Conservation (phyloP, 2,113 vertebrate species). For the Cariama cristata region DNA sequence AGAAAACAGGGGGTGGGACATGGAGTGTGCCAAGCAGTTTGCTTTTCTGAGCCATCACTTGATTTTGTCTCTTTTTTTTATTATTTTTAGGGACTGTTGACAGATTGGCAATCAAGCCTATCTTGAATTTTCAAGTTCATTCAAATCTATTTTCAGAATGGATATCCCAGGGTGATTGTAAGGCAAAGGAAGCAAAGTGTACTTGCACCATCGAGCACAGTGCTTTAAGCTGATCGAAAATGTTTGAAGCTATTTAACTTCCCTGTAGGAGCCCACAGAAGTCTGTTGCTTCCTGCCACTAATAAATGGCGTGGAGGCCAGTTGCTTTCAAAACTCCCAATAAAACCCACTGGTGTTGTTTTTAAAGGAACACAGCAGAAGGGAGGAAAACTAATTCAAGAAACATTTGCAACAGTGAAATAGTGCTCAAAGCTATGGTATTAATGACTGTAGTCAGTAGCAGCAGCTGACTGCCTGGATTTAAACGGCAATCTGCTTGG, state of each 20-base stretch:
- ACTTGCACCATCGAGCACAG: slow-evolving; percentile 5
- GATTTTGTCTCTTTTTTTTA: not conserved
- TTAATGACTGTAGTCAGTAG: slow-evolving; percentile 15
- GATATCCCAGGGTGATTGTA: slow-evolving; percentile 29
- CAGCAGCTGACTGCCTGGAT: not conserved
- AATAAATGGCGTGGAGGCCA: not conserved
- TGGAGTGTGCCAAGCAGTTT: not conserved
- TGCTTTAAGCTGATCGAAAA: slow-evolving; percentile 43
- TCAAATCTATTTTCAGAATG: slow-evolving; percentile 26
- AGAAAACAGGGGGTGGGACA: not conserved
- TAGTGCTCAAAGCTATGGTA: not conserved
- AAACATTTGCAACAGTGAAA: slow-evolving; percentile 19
- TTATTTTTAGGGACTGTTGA: slow-evolving; percentile 19
- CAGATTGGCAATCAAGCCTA: slow-evolving; percentile 23
- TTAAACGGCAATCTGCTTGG: not conserved
- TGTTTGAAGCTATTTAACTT: slow-evolving; percentile 53
- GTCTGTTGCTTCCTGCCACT: slow-evolving; percentile 22
- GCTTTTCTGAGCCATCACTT: not conserved
- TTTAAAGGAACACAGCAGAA: not conserved
- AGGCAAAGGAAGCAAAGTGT: slow-evolving; percentile 14
- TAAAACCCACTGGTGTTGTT: not conserved
- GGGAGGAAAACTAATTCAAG: slow-evolving; percentile 14
- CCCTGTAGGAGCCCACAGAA: slow-evolving; percentile 11
- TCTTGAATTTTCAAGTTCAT: slow-evolving; percentile 32
- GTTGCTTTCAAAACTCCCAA: not conserved